Evolutionary conservation across 2,797 vertebrate genomes (phyloP).

Genomic region (Phalloptychus januarius): DNA sequence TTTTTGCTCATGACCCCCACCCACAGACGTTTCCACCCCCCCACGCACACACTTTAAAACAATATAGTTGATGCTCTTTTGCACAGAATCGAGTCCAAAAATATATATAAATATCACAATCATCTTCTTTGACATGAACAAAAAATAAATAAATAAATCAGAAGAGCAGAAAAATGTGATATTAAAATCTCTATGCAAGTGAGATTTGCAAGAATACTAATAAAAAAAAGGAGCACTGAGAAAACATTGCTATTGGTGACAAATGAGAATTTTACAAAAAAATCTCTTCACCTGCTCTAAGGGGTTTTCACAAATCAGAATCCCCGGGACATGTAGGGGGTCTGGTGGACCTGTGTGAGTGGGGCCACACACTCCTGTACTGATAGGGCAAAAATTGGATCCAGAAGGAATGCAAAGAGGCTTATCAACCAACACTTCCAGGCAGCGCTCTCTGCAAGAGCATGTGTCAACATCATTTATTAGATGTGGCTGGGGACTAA

Average conservation of each 20-base stretch:
- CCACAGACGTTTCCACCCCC: conserved; percentile 3
- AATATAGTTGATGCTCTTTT: conserved; percentile 19
- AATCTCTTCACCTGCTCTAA: conserved; percentile 44
- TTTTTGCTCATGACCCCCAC: conserved; percentile 45
- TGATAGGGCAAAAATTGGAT: conserved; percentile 87
- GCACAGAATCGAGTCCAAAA: conserved; percentile 6
- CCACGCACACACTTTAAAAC: conserved; percentile 5
- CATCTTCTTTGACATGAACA: not conserved
- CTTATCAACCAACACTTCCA: conserved; percentile 85
- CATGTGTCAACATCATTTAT: conserved; percentile 89
- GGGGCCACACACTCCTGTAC: conserved; percentile 78
- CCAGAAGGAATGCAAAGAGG: conserved; percentile 86
- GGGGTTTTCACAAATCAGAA: conserved; percentile 79
- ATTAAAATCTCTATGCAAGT: not conserved
- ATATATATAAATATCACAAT: not conserved
- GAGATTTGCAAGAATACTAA: conserved; percentile 18
- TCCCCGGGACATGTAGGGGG: conserved; percentile 79
- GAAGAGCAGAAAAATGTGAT: not conserved
- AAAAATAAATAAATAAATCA: not conserved
- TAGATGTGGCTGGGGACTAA: conserved; percentile 87
- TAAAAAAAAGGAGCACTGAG: conserved; percentile 22
- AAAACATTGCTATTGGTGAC: conserved; percentile 64
- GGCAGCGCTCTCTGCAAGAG: conserved; percentile 83
- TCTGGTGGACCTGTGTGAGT: conserved; percentile 79
- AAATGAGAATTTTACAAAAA: conserved; percentile 66